Conservation (phyloP, 2,113 vertebrate genomes). For the Lepus timidus region DNA sequence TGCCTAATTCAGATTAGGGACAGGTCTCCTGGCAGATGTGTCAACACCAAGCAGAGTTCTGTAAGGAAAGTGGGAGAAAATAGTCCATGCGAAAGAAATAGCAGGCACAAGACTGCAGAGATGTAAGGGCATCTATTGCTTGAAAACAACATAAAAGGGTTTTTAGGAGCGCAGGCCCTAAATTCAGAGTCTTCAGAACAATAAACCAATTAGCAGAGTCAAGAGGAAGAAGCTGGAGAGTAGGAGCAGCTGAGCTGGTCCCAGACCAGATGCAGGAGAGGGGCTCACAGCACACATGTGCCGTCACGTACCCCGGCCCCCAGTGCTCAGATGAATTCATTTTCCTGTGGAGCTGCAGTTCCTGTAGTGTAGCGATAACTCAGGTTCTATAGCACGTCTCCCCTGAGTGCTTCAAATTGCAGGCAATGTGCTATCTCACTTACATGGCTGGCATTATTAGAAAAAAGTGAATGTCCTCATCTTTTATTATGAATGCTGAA, state of each 20-base stretch:
- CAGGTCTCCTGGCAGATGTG: not conserved
- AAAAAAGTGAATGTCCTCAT: not conserved
- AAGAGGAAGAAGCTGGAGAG: not conserved
- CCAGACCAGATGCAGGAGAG: not conserved
- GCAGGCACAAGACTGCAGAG: not conserved
- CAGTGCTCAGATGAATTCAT: not conserved
- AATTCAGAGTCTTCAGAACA: slow-evolving; percentile 18
- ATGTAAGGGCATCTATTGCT: not conserved
- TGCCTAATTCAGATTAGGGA: not conserved
- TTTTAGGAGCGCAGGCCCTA: not conserved
- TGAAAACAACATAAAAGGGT: not conserved
- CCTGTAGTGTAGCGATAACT: not conserved
- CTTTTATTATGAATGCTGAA: slow-evolving; percentile 41
- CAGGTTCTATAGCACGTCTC: not conserved
- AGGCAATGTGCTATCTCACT: slow-evolving; percentile 6
- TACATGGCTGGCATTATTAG: slow-evolving; percentile 28
- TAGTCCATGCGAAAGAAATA: not conserved
- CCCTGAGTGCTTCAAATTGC: slow-evolving; percentile 14
- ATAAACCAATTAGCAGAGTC: not conserved
- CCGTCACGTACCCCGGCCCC: not conserved
- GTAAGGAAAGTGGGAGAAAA: not conserved
- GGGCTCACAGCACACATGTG: rapidly evolving
- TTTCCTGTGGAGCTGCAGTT: not conserved
- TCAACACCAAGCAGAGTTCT: not conserved
- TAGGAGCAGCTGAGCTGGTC: rapidly evolving